Conservation (phyloP, 2,113 vertebrate genomes). For the Psettodes erumei region DNA sequence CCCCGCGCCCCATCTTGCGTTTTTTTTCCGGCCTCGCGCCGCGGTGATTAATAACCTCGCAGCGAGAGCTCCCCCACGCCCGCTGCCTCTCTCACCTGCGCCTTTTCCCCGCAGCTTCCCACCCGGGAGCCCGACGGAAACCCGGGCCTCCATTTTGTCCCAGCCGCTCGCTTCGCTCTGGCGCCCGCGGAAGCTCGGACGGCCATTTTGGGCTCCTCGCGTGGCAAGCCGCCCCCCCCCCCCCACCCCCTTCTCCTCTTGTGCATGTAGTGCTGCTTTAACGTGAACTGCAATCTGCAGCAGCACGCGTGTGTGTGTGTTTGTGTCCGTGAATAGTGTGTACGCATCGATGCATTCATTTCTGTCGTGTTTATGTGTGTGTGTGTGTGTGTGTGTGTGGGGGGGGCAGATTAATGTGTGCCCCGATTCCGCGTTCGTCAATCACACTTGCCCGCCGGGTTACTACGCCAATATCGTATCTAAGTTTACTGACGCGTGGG, state of each 20-base stretch:
- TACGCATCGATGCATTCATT: constrained; percentile 17
- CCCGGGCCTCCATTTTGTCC: constrained; percentile 57
- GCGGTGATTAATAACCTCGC: constrained; percentile 64
- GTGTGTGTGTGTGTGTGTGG: not conserved
- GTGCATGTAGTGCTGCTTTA: constrained; percentile 45
- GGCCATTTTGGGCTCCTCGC: constrained; percentile 61
- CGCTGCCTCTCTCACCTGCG: constrained; percentile 46
- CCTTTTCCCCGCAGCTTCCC: constrained; percentile 46
- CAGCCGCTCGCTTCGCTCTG: constrained; percentile 19
- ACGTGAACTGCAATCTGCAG: constrained; percentile 25
- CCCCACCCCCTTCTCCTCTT: constrained; percentile 8
- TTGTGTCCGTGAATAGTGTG: constrained; percentile 20
- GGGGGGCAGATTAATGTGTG: constrained; percentile 33
- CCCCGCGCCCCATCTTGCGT: no score
- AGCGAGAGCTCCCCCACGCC: no score
- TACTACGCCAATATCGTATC: constrained; percentile 6
- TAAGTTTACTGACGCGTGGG: constrained; percentile 11
- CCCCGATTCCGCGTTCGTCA: constrained; percentile 22
- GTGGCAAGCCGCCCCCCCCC: constrained; percentile 12
- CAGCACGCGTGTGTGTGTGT: constrained; percentile 28
- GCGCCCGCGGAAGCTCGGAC: constrained; percentile 28
- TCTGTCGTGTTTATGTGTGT: constrained; percentile 27
- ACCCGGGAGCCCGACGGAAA: constrained; percentile 31
- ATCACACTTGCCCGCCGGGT: constrained; percentile 7
- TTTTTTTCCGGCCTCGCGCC: no score